These are phyloP conservation scores for Labia minor DNA, from an alignment of 2,888 invertebrate species.

Conservation along the genomic window DNA sequence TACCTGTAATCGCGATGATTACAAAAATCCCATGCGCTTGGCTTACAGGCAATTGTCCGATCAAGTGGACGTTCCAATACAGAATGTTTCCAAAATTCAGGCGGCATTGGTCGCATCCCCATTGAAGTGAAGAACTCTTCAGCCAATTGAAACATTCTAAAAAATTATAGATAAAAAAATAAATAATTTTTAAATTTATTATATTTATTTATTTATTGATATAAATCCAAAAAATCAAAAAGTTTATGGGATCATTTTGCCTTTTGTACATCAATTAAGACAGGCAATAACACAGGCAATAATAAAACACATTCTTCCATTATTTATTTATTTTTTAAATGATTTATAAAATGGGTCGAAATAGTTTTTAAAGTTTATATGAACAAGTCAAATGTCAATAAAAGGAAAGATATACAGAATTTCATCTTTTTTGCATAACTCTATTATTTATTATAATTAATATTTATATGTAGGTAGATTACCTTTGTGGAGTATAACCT, in stretches of 20 bases:
- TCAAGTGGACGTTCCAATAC: constrained; percentile 64
- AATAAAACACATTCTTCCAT: constrained; percentile 17
- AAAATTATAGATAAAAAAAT: constrained; percentile 26
- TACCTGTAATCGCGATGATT: constrained; percentile 73
- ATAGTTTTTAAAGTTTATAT: too few relatives aligned
- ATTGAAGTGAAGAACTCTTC: constrained; percentile 74
- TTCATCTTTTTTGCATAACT: too few relatives aligned
- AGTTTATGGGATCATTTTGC: not conserved
- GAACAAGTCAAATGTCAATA: too few relatives aligned
- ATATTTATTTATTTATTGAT: constrained; percentile 14
- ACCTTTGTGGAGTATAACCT: constrained; percentile 62
- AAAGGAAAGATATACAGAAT: too few relatives aligned
- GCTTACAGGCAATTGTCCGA: constrained; percentile 58
- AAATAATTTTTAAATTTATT: constrained; percentile 21
- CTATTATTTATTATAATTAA: too few relatives aligned
- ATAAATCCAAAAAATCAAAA: not conserved
- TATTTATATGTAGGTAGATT: too few relatives aligned
- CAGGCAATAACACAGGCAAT: too few relatives aligned
- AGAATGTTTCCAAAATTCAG: constrained; percentile 75
- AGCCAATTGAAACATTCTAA: constrained; percentile 68
- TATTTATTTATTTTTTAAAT: too few relatives aligned
- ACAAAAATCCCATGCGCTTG: constrained; percentile 80
- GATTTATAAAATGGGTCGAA: too few relatives aligned
- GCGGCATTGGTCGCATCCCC: constrained; percentile 67
- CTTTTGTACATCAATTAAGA: too few relatives aligned